phyloP scores from a whole-genome alignment of 1,140 invertebrate species.

The Camponotus vicinus region DNA sequence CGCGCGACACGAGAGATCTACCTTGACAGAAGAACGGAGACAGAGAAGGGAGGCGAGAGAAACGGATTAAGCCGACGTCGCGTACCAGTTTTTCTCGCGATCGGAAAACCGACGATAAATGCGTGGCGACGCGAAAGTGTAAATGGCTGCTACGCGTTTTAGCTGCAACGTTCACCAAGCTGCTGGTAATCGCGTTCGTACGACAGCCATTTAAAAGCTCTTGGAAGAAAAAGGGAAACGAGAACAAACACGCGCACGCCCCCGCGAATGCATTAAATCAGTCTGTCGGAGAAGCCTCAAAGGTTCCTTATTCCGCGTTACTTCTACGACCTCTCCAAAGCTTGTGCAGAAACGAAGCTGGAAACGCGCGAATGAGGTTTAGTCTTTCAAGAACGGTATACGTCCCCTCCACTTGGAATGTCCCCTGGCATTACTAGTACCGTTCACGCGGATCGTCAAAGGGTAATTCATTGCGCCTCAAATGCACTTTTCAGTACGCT shows the following conservation, averaged over 20 bases:
- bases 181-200: constrained; percentile 51
- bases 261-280: constrained; percentile 59
- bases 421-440: constrained; percentile 37
- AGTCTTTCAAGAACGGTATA: constrained; percentile 51
- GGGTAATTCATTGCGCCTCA: constrained; percentile 54
- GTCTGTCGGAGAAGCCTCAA: constrained; percentile 46
- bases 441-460: constrained; percentile 49
- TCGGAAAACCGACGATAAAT: constrained; percentile 43
- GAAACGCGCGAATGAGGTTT: constrained; percentile 48
- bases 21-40: constrained; percentile 17
- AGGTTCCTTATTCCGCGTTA: constrained; percentile 43
- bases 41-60: not conserved
- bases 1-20: constrained; percentile 38
- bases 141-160: constrained; percentile 44
- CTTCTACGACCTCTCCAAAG: constrained; percentile 30
- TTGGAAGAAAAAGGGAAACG: constrained; percentile 47
- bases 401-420: constrained; percentile 20
- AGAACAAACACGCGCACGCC: constrained; percentile 11
- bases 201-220: constrained; percentile 57
- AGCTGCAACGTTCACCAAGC: constrained; percentile 33
- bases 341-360: constrained; percentile 15
- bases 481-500: constrained; percentile 41
- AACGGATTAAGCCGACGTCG: constrained; percentile 46
- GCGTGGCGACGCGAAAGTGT: constrained; percentile 54
- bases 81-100: constrained; percentile 38